Conservation (phyloP, 2,888 invertebrate genomes). For the Ochropleura leucogaster region DNA sequence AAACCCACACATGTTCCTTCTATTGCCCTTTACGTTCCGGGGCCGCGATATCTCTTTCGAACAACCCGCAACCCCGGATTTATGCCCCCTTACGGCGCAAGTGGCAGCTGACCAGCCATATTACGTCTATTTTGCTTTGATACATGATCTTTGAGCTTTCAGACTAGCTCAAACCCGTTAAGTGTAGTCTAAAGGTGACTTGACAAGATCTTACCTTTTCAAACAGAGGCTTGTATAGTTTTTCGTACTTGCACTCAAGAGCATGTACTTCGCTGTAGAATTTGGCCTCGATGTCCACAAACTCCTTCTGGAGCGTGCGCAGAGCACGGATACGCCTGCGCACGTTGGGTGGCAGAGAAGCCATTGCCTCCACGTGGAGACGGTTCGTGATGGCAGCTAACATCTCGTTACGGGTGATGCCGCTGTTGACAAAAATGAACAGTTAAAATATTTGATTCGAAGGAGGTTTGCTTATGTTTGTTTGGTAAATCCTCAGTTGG, state of each 20-base stretch:
- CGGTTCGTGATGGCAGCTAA: constrained; percentile 91
- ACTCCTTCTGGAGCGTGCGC: constrained; percentile 96
- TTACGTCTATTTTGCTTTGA: not conserved
- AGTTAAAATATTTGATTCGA: not conserved
- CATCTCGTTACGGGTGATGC: constrained; percentile 89
- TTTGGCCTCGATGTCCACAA: constrained; percentile 96
- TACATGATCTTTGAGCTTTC: not conserved
- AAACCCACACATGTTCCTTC: too few relatives aligned
- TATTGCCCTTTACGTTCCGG: too few relatives aligned
- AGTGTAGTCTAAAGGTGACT: not conserved
- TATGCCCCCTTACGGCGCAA: not conserved
- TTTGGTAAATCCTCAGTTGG: constrained; percentile 81
- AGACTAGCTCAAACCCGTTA: not conserved
- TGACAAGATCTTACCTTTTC: constrained; percentile 91
- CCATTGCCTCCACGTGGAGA: constrained; percentile 91
- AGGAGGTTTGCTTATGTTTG: not conserved
- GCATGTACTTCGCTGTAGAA: constrained; percentile 98
- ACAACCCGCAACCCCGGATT: too few relatives aligned
- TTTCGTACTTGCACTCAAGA: constrained; percentile 97
- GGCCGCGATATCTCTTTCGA: too few relatives aligned
- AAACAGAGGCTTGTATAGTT: constrained; percentile 94
- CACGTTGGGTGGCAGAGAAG: constrained; percentile 93
- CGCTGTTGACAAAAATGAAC: constrained; percentile 69
- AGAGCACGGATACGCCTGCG: constrained; percentile 95
- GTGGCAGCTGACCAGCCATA: not conserved